Conservation (phyloP, 2,797 vertebrate species). For the Anomalospiza imberbis region DNA sequence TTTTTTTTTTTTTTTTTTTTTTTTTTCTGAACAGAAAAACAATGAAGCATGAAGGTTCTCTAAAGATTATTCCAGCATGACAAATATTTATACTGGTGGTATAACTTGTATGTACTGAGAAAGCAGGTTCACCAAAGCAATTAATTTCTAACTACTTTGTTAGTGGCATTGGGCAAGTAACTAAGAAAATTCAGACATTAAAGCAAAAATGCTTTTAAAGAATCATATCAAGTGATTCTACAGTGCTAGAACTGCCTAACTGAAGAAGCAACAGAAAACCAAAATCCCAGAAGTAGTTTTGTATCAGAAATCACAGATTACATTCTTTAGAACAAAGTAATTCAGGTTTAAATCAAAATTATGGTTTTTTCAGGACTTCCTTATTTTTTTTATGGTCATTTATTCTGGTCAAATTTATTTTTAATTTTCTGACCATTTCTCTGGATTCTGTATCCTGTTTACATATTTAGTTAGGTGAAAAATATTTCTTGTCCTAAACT, state of each 20-base stretch:
- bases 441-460: neutral
- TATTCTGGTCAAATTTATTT: neutral
- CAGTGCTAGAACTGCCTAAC: neutral
- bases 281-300: neutral
- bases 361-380: neutral
- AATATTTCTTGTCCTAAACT: neutral
- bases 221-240: neutral
- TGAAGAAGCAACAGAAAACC: neutral
- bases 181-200: neutral
- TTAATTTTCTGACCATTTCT: neutral
- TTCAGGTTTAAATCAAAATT: neutral
- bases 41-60: neutral
- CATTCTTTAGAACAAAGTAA: neutral
- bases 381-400: neutral
- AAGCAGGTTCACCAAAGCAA: neutral
- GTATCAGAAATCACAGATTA: neutral
- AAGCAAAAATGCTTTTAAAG: neutral
- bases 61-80: neutral
- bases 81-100: neutral
- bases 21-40: neutral
- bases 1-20: neutral
- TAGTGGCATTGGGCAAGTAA: neutral
- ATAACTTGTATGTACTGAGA: neutral
- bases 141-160: neutral
- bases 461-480: neutral